Conservation (phyloP, 2,797 vertebrate genomes). For the Synaphobranchus kaupii region DNA sequence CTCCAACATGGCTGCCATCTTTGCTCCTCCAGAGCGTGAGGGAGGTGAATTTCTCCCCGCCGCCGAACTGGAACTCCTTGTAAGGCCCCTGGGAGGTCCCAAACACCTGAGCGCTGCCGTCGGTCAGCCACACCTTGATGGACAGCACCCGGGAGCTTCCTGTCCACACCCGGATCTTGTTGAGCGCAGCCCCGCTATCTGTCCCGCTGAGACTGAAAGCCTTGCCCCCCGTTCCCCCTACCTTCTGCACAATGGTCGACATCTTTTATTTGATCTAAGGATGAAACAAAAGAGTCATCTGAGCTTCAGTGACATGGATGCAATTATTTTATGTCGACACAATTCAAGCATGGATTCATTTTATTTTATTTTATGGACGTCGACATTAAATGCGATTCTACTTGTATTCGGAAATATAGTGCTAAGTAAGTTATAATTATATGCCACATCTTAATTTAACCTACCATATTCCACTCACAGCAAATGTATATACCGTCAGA, state of each 20-base stretch:
- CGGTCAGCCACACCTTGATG: conserved; percentile 14
- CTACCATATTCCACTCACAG: background rate
- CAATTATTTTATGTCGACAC: background rate
- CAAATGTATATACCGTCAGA: background rate
- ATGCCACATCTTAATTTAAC: background rate
- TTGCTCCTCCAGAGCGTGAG: background rate
- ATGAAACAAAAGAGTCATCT: background rate
- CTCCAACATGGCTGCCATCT: background rate
- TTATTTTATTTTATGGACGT: background rate
- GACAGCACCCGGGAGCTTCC: background rate
- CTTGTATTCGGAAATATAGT: background rate
- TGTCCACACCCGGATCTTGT: conserved; percentile 7
- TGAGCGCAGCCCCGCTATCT: background rate
- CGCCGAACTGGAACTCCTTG: background rate
- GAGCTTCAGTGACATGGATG: background rate
- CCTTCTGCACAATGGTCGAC: background rate
- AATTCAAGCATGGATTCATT: background rate
- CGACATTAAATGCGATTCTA: background rate
- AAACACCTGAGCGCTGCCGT: background rate
- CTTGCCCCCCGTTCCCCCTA: background rate
- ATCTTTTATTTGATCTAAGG: background rate
- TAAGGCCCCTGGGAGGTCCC: background rate
- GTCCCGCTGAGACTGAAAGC: background rate
- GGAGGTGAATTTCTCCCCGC: conserved; percentile 12
- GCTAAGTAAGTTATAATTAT: background rate